Conservation (phyloP, 2,113 vertebrate species). For the Crotalus tigris region DNA sequence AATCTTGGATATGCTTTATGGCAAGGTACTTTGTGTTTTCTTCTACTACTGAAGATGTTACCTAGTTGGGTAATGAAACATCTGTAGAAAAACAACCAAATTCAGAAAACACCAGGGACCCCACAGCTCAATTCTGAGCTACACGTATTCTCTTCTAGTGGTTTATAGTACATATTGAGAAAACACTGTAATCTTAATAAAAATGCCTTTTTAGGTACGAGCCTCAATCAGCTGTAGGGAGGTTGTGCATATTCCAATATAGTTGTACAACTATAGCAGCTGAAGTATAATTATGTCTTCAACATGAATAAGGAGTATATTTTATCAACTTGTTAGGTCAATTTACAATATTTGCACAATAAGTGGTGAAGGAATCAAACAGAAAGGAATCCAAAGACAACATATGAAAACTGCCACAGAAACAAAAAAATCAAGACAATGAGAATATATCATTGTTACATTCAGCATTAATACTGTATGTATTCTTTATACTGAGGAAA, state of each 20-base stretch:
- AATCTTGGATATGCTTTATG: background rate
- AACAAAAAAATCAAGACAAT: accelerated
- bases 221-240: background rate
- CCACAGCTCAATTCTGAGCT: background rate
- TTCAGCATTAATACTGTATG: background rate
- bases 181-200: background rate
- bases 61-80: background rate
- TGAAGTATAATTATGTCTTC: background rate
- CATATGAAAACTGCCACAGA: background rate
- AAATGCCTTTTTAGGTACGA: background rate
- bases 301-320: background rate
- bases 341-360: background rate
- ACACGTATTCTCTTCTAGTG: background rate
- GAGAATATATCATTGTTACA: background rate
- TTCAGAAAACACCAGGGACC: background rate
- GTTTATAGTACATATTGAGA: background rate
- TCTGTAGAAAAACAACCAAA: background rate
- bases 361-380: background rate
- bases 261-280: background rate
- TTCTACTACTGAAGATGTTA: background rate
- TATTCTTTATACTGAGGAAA: background rate
- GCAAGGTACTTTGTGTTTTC: background rate
- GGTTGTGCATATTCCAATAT: background rate
- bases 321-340: background rate
- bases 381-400: background rate